Percentiles rank a stretch among this genome's conserved stretches.
phyloP scores from a whole-genome alignment of 2,888 invertebrate species.

The Troilus luridus region DNA sequence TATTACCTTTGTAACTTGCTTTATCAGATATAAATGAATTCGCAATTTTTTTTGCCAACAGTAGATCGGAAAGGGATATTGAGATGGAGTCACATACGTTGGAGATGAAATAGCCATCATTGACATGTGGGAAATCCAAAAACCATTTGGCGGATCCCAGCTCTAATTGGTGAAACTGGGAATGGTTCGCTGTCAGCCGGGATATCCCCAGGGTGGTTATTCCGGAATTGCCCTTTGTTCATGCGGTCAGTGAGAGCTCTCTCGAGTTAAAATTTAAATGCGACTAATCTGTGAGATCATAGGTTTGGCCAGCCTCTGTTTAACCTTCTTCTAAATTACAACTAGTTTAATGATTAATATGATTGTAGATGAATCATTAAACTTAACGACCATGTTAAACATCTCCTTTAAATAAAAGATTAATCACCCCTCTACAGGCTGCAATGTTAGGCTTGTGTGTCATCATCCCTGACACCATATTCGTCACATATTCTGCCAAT shows the following conservation, averaged over 20 bases:
- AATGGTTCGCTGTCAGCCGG: not conserved
- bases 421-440: not conserved
- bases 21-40: not conserved
- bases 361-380: too few relatives aligned
- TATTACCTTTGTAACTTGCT: not conserved
- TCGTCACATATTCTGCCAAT: not conserved
- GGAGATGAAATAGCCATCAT: not conserved
- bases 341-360: too few relatives aligned
- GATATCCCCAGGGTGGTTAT: not conserved
- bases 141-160: not conserved
- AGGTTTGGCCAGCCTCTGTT: not conserved
- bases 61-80: not conserved
- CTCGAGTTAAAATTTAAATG: not conserved
- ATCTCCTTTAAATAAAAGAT: not conserved
- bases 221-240: not conserved
- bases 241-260: not conserved
- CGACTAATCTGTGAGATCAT: not conserved
- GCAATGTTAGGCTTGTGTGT: not conserved
- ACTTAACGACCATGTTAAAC: too few relatives aligned
- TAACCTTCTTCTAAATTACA: too few relatives aligned
- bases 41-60: not conserved
- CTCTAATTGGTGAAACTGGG: constrained; percentile 8
- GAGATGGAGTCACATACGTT: not conserved
- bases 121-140: not conserved
- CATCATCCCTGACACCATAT: not conserved